Evolutionary conservation across 2,797 vertebrate genomes (phyloP), one percentile per base, ranked within the genome.

Genomic region (Adelosebastes latens): DNA sequence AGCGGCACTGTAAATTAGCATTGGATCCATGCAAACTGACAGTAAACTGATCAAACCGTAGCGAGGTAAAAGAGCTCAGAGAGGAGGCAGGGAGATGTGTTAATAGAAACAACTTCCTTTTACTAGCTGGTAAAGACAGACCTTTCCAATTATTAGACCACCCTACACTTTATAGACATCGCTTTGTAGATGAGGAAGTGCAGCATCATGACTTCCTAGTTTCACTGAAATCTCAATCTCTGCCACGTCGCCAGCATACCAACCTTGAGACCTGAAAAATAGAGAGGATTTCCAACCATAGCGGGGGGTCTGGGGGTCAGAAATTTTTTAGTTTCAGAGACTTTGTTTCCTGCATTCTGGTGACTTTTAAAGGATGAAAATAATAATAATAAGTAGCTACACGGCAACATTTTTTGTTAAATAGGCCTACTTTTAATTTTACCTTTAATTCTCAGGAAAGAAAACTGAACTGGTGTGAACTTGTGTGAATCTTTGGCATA

Each of bases 41-140:
- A 80, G 75, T 56, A 61, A 81, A 75, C 72, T 67, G 72, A 86
- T 85, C 73, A 58, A 84, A 82, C 61, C 80, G 62, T 60, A 55
- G 76, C 22, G 46, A 83, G 73, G 68, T 82, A 67, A 77, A 79
- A 72, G 72, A 75, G 69, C 68, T 73, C n/a, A 9, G 56, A 46
- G 27, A 83, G 22, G 75, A 74, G 63, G n/a, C n/a, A 27, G n/a
- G 36, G 46, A 65, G 49, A 67, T 14, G 36, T 10, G 24, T 81
- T 81, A 86, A 87, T 80, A 78, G 70, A 79, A 84, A 81, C 70
- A 78, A 62, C 77, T 88, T 84, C 18, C 86, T 86, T 90, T 86
- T 72, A 86, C 76, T 73, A 86, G 65, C 77, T 66, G 77, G 80
- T 78, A 66, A 81, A 86, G 56, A 80, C 71, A 67, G 67, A 76